Base-by-base conservation (phyloP, 2,113 vertebrate genomes). In the Scophthalmus maximus region DNA sequence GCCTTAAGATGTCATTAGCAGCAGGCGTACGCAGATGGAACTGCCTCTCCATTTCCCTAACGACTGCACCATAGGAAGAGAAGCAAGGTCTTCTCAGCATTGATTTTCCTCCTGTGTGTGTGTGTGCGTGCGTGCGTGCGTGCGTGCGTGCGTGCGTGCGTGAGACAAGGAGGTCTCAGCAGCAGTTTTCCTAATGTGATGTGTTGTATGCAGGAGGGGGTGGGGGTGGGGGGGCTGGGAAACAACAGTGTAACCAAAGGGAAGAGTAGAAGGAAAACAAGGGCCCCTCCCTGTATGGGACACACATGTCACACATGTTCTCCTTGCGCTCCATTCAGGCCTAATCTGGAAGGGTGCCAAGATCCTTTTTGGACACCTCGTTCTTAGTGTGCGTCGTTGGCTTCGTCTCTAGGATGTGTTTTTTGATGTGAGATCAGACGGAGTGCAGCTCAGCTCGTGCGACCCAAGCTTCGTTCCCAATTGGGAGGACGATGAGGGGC, bases 231-330 rank as follows among this genome's bases (percentile, higher is more conserved):
- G 66, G 61, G 56, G 14, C 83, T 89, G 80, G 82, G 78, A 87
- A 87, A 89, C 88, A 90, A 90, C 88, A 90, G 86, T 83, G 87
- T 76, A 87, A 88, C 87, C 81, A 87, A 89, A 88, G 83, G 90
- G 89, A 92, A 88, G 85, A 88, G 83, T 81, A 76, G 23, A 84
- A 78, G 89, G 76, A 89, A 92, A 89, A 89, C 83, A 92, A 86
- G 88, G 73, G 78, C 90, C 86, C 87, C 90, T 92, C 90, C 90
- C 88, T 82, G 86, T 67, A 81, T 27, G 68, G 71, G 83, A 89
- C 78, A 92, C 87, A 88, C 84, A 87, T 74, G 79, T 81, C 78
- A 66, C 81, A 81, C 27, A 85, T 50, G 44, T 38, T 22, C 53
- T 56, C 55, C 62, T 72, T 15, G 9, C 50, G 52, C 36, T 67